Evolutionary conservation across 1,140 invertebrate species (phyloP), one percentile per base, ranked within the genome.

Genomic region (Pseudomyrmex cubaensis): DNA sequence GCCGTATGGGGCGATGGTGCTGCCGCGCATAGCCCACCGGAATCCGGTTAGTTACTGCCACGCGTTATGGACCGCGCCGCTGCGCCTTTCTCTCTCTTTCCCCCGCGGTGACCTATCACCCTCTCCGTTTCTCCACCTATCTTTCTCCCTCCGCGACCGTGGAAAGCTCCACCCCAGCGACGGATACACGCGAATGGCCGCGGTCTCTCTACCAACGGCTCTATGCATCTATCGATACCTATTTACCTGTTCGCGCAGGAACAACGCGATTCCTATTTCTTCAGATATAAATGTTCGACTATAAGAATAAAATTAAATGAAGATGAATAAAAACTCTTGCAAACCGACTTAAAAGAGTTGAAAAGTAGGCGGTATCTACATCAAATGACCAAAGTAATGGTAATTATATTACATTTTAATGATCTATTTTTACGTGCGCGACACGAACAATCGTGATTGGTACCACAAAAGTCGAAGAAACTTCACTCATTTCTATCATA

Each of bases 41-140:
- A 93, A 94, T 93, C 93, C 93, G 91, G 92, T 94, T 94, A 94
- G 93, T 94, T 94, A 94, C 93, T 92, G 88, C 91, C 88, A 84
- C 80, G 90, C 89, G 93, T 93, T 92, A 93, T 93, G 92, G 90
- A 92, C 90, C 67, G 87, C 88, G 75, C 82, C 72, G 80, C 84
- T 67, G 61, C 66, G 66, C 56, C 72, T 85, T 56, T 67, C 13
- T 69, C 76, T 61, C 56, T 63, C 85, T 74, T 63, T 67, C 35
- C n/a, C 35, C 35, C 66, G 25, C 35, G 20, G 56, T 35, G 22
- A 25, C 54, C 44, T 77, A 17, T n/a, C 61, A 15, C 52, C 20
- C 52, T 72, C 83, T 69, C 50, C 46, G 64, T 82, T 63, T 22
- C 83, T 50, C 12, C 35, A 15, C 69, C 76, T 75, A 67, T 85